Conservation (phyloP, 2,113 vertebrate species). For the Zapornia atra region DNA sequence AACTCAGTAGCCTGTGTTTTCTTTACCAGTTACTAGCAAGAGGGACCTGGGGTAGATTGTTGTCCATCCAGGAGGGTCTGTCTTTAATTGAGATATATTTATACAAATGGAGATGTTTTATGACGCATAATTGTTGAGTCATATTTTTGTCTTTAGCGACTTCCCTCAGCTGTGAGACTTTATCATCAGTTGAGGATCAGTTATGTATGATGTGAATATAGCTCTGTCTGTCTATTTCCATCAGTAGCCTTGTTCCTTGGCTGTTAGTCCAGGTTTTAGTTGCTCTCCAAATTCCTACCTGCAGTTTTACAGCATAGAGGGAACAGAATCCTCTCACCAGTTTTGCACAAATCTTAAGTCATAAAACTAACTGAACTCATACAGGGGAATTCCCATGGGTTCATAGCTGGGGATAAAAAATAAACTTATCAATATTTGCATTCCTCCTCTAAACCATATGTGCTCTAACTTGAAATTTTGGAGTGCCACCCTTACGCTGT, state of each 20-base stretch:
- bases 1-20: not conserved
- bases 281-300: not conserved
- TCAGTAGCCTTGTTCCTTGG: not conserved
- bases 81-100: not conserved
- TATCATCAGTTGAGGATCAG: not conserved
- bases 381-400: not conserved
- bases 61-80: not conserved
- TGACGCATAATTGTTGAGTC: not conserved
- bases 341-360: not conserved
- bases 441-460: not conserved
- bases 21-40: not conserved
- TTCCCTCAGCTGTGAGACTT: not conserved
- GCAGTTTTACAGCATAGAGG: not conserved
- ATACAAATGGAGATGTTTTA: not conserved
- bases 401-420: not conserved
- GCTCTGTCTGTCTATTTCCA: not conserved
- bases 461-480: not conserved
- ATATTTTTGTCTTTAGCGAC: not conserved
- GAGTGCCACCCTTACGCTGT: not conserved
- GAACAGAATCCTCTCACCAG: not conserved
- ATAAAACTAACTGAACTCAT: not conserved
- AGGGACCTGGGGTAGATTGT: not conserved
- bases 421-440: not conserved
- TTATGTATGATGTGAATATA: not conserved
- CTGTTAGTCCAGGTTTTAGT: not conserved